phyloP scores from a whole-genome alignment of 2,113 vertebrate genomes.

The Turdus rufiventris region DNA sequence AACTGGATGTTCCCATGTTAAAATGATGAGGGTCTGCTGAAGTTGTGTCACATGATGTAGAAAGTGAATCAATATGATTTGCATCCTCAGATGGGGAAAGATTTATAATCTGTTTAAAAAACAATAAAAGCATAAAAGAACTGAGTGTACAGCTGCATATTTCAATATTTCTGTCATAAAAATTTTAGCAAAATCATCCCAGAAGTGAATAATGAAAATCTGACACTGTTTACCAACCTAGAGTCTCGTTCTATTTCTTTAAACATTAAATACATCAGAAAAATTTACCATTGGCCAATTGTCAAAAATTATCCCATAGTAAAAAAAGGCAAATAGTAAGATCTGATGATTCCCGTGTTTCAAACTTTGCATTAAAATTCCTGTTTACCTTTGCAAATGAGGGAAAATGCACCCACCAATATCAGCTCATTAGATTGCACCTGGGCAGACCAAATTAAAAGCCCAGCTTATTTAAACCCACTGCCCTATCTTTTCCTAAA shows the following conservation, averaged over 20 bases:
- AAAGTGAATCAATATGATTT: constrained; percentile 78
- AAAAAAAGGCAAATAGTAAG: neutral
- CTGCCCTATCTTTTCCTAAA: neutral
- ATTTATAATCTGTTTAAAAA: constrained; percentile 82
- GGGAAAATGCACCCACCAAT: neutral
- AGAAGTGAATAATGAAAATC: neutral
- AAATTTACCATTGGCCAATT: neutral
- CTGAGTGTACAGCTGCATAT: neutral
- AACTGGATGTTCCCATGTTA: constrained; percentile 78
- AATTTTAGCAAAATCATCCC: neutral
- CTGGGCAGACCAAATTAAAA: neutral
- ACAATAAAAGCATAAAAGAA: neutral
- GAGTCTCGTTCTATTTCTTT: neutral
- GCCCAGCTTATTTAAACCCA: neutral
- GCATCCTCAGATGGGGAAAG: constrained; percentile 86
- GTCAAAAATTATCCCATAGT: neutral
- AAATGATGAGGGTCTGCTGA: constrained; percentile 78
- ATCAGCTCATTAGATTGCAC: neutral
- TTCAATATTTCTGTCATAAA: neutral
- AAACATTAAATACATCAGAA: neutral
- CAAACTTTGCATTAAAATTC: neutral
- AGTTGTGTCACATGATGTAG: constrained; percentile 74
- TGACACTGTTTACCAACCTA: neutral
- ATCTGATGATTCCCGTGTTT: neutral
- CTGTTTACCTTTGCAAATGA: neutral